Conservation (phyloP, 2,113 vertebrate genomes). For the Struthio camelus region DNA sequence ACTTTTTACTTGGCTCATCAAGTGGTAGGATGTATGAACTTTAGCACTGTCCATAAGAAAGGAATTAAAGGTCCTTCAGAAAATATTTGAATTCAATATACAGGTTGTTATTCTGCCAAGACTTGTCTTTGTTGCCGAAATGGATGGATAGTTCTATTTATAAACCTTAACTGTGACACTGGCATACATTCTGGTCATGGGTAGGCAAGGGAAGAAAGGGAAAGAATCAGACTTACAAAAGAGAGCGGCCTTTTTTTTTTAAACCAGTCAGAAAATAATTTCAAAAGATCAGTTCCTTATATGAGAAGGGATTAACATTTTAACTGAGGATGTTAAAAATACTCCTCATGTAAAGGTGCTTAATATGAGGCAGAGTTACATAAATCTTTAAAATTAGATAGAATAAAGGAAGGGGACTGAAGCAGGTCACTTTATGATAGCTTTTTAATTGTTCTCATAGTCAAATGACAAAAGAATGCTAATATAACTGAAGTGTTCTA, state of each 20-base stretch:
- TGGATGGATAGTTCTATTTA: neutral
- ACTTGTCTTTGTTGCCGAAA: neutral
- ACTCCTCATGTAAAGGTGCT: neutral
- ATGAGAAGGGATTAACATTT: neutral
- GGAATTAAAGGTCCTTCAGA: neutral
- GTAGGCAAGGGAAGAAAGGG: neutral
- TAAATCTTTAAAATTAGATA: neutral
- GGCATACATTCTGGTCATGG: neutral
- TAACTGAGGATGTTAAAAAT: neutral
- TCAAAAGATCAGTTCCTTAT: neutral
- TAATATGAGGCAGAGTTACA: neutral
- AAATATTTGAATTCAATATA: conserved; percentile 21
- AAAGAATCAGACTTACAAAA: neutral
- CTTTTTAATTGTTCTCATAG: neutral
- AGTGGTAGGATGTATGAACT: neutral
- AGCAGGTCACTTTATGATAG: neutral
- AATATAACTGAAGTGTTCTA: neutral
- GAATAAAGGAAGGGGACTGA: neutral
- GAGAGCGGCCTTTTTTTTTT: neutral
- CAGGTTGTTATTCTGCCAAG: neutral
- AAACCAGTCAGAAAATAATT: neutral
- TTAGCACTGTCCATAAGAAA: neutral
- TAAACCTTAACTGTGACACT: neutral
- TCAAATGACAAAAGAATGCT: neutral
- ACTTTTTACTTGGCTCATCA: conserved; percentile 18